Evolutionary conservation across 2,113 vertebrate species (phyloP).

Genomic region (Sardina pilchardus): DNA sequence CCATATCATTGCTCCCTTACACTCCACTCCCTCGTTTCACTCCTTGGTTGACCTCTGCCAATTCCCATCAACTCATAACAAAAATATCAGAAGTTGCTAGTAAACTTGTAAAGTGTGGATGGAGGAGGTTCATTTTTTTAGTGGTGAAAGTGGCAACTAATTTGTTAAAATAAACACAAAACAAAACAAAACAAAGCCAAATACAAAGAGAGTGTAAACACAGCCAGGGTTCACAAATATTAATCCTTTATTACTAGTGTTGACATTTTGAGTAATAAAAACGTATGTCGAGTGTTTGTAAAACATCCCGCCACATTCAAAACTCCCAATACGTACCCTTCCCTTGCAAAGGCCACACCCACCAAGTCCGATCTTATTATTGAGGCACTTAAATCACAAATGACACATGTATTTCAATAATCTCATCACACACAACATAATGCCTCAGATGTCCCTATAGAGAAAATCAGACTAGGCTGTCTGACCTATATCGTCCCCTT

Average conservation of each 20-base stretch:
- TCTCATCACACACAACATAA: not conserved
- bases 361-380: not conserved
- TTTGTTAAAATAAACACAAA: not conserved
- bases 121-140: too few species aligned
- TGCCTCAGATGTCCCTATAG: not conserved
- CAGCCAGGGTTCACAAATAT: not conserved
- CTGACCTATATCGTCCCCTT: too few species aligned
- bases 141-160: not conserved
- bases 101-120: not conserved
- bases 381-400: not conserved
- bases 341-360: not conserved
- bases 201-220: not conserved
- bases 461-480: not conserved
- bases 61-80: not conserved
- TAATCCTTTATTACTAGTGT: not conserved
- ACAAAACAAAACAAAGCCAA: not conserved
- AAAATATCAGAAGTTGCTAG: not conserved
- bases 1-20: too few species aligned
- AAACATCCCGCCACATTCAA: not conserved
- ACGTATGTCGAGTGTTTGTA: not conserved
- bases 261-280: not conserved
- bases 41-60: too few species aligned
- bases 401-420: not conserved
- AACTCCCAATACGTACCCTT: not conserved
- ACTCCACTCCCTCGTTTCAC: too few species aligned